A percentile compares a stretch with the other conserved stretches of the same genome.
Evolutionary conservation across 2,888 invertebrate genomes (phyloP).

Genomic region (Lysandra coridon): DNA sequence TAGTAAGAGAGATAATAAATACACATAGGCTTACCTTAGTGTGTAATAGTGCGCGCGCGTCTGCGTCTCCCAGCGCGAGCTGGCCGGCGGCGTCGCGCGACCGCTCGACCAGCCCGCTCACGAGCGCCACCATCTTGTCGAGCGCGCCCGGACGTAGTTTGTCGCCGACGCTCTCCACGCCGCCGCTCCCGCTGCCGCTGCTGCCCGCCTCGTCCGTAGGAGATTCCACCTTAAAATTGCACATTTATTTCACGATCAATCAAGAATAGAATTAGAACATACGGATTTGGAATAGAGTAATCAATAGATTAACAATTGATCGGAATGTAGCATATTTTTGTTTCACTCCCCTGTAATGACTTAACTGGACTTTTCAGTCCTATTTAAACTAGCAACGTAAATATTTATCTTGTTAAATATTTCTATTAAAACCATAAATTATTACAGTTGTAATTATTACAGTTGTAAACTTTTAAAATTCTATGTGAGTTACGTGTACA

Average conservation of each 20-base stretch:
- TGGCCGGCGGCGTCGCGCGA: slow-evolving; percentile 89
- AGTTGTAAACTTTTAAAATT: no score
- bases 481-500: slow-evolving; percentile 28
- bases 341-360: no score
- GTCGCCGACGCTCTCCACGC: slow-evolving; percentile 65
- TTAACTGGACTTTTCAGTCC: no score
- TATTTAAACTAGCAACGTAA: no score
- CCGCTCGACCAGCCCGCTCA: slow-evolving; percentile 93
- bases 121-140: slow-evolving; percentile 96
- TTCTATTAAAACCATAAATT: no score
- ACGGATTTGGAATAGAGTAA: not conserved
- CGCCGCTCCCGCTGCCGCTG: slow-evolving; percentile 57
- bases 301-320: not conserved
- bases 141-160: slow-evolving; percentile 94
- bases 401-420: no score
- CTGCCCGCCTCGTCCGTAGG: slow-evolving; percentile 76
- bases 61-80: slow-evolving; percentile 87
- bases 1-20: not conserved
- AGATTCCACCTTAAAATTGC: slow-evolving; percentile 54
- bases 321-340: no score
- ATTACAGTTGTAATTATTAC: no score
- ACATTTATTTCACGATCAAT: not conserved
- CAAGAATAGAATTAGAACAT: not conserved
- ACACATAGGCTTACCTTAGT: slow-evolving; percentile 83
- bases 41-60: slow-evolving; percentile 90